These are phyloP conservation scores for Chrysochloris asiatica DNA, from an alignment of 2,113 vertebrate species.

Conservation along the genomic window DNA sequence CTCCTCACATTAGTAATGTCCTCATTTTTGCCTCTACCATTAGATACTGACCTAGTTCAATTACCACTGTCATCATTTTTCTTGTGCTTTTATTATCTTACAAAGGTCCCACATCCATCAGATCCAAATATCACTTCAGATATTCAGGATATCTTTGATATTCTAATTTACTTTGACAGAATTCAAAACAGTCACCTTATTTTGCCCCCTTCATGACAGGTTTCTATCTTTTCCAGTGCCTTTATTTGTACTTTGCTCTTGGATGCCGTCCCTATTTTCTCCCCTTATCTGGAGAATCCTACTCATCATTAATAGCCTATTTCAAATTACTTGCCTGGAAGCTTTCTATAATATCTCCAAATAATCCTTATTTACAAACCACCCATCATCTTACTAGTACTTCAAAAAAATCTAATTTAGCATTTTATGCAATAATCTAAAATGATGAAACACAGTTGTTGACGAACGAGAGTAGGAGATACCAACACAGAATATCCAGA, in stretches of 20 bases:
- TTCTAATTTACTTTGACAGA: background rate
- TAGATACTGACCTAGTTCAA: too few relatives aligned
- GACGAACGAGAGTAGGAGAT: too few relatives aligned
- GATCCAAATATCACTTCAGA: background rate
- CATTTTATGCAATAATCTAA: conserved; percentile 18
- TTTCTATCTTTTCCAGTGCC: background rate
- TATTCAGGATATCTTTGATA: background rate
- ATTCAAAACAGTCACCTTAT: background rate
- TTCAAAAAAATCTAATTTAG: conserved; percentile 6
- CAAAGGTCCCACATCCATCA: background rate
- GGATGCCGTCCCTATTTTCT: background rate
- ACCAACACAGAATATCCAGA: background rate
- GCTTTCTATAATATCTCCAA: background rate
- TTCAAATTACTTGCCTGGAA: background rate
- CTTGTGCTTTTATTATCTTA: background rate
- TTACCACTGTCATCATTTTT: conserved; percentile 6
- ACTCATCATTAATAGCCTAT: background rate
- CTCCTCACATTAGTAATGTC: background rate
- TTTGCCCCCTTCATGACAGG: background rate
- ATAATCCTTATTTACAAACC: background rate
- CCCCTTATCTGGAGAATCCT: background rate
- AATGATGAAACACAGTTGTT: background rate
- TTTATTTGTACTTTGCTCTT: background rate
- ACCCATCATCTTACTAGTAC: background rate
- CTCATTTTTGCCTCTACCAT: background rate